phyloP scores from a whole-genome alignment of 2,797 vertebrate species.

The Serranus cabrilla region DNA sequence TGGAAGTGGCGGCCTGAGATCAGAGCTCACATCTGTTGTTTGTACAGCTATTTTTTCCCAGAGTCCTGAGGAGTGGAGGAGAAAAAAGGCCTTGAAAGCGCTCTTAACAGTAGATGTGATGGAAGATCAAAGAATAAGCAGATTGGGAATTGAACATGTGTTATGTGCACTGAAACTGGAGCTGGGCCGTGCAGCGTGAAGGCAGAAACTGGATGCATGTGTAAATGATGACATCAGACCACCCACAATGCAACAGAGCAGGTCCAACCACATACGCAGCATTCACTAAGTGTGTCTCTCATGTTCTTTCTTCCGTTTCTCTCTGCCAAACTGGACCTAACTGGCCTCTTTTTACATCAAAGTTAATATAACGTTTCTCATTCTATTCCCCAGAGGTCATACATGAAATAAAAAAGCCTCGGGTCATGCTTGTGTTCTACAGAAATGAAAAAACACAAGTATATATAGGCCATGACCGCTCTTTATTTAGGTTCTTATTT shows the following conservation, averaged over 20 bases:
- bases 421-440: constrained; percentile 18
- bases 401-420: constrained; percentile 8
- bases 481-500: constrained; percentile 25
- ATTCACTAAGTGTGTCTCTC: constrained; percentile 23
- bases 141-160: constrained; percentile 39
- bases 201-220: constrained; percentile 76
- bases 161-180: constrained; percentile 71
- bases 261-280: constrained; percentile 77
- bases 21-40: constrained; percentile 76
- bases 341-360: constrained; percentile 45
- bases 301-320: constrained; percentile 2
- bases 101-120: constrained; percentile 42
- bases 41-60: constrained; percentile 51
- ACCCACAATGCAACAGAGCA: constrained; percentile 77
- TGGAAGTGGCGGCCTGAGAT: constrained; percentile 59
- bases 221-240: constrained; percentile 80
- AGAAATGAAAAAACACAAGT: constrained; percentile 23
- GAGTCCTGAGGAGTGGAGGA: constrained; percentile 39
- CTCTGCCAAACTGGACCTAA: constrained; percentile 12
- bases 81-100: constrained; percentile 36
- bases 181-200: constrained; percentile 34
- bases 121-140: constrained; percentile 63
- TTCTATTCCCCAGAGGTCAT: constrained; percentile 18
- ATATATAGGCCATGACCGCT: background rate
- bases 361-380: constrained; percentile 38